Conservation (phyloP, 2,113 vertebrate genomes). For the cat (Felis catus) region F.catus_Fca126_mat1.0 CM031412.1:112988501-112989000, state of each 20-base stretch:
- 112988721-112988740: not conserved
- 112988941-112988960: not conserved
- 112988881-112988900: not conserved
- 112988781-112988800: not conserved
- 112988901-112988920: not conserved
- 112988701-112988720: not conserved
- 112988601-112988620: too few species aligned
- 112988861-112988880: not conserved
- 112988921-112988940: not conserved
- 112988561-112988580: too few species aligned
- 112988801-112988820: not conserved
- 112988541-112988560: too few species aligned
- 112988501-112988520: too few species aligned
- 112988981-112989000: not conserved
- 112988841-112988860: not conserved
- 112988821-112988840: not conserved
- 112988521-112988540: too few species aligned
- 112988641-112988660: too few species aligned
- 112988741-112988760: not conserved
- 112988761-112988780: constrained; percentile 15
- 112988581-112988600: too few species aligned
- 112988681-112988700: not conserved
- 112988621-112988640: too few species aligned
- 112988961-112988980: not conserved
- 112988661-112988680: not conserved